Evolutionary conservation across 2,888 invertebrate species (phyloP).

Genomic region (Toxonevra muliebris): DNA sequence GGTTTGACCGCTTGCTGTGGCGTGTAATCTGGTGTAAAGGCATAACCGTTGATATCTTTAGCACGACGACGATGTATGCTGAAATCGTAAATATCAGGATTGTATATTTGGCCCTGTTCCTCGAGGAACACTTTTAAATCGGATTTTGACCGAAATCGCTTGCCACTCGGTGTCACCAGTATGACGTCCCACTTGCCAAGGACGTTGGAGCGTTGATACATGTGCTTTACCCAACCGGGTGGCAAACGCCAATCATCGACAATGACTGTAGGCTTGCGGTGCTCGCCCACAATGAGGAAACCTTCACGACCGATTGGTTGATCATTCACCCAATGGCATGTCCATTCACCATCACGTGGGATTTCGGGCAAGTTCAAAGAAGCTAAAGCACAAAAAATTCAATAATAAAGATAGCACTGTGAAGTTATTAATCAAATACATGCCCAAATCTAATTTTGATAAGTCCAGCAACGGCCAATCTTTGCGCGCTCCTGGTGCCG

Average conservation of each 20-base stretch:
- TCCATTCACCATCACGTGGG: constrained; percentile 70
- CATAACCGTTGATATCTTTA: constrained; percentile 64
- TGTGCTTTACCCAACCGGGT: constrained; percentile 80
- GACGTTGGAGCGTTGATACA: constrained; percentile 76
- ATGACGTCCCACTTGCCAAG: constrained; percentile 84
- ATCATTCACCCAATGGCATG: constrained; percentile 76
- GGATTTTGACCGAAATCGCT: constrained; percentile 70
- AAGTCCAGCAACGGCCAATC: constrained; percentile 63
- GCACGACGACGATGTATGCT: constrained; percentile 68
- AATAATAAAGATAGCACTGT: neutral
- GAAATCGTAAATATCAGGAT: constrained; percentile 71
- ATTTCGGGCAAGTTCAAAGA: constrained; percentile 63
- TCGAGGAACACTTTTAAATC: constrained; percentile 67
- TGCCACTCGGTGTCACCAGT: constrained; percentile 72
- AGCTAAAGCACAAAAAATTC: constrained; percentile 42
- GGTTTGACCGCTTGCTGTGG: constrained; percentile 54
- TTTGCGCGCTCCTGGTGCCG: constrained; percentile 49
- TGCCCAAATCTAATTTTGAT: constrained; percentile 59
- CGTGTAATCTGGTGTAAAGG: constrained; percentile 61
- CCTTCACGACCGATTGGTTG: constrained; percentile 72
- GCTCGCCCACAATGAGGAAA: constrained; percentile 64
- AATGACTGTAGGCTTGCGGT: constrained; percentile 68
- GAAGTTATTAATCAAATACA: constrained; percentile 6
- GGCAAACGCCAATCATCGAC: constrained; percentile 80
- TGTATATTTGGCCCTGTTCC: constrained; percentile 64